A percentile compares a stretch with the other conserved stretches of the same genome.
These are phyloP conservation scores for Eublepharis macularius DNA, from an alignment of 2,113 vertebrate genomes.

Conservation along the genomic window DNA sequence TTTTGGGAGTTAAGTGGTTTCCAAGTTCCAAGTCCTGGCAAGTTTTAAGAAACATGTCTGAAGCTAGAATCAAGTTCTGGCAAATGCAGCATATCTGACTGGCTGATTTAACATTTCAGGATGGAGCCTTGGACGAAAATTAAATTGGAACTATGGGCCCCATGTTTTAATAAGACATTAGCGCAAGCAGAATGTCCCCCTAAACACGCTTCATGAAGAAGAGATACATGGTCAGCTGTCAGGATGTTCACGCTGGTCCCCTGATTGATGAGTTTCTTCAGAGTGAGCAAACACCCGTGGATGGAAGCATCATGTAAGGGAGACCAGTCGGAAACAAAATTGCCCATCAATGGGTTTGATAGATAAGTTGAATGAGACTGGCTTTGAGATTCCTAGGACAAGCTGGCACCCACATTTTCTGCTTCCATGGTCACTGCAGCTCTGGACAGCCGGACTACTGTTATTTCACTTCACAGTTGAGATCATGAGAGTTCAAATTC, in stretches of 20 bases:
- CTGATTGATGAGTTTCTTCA: constrained; percentile 84
- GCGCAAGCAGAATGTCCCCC: constrained; percentile 81
- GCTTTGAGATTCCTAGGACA: constrained; percentile 24
- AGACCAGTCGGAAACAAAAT: constrained; percentile 86
- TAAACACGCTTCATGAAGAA: constrained; percentile 87
- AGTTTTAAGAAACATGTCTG: no score
- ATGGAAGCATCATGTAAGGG: constrained; percentile 86
- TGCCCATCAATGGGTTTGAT: constrained; percentile 76
- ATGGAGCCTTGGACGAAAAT: no score
- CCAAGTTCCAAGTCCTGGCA: no score
- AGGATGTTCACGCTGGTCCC: constrained; percentile 82
- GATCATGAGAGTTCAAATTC: constrained; percentile 63
- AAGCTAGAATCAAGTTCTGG: no score
- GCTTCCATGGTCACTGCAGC: constrained; percentile 64
- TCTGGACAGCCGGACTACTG: constrained; percentile 22
- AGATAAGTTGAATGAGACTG: constrained; percentile 43
- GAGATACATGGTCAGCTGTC: constrained; percentile 82
- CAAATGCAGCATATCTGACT: no score
- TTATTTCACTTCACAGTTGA: constrained; percentile 47
- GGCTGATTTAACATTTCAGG: no score
- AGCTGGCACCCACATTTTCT: constrained; percentile 16
- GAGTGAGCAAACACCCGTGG: constrained; percentile 76
- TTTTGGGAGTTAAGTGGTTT: no score
- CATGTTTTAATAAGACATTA: constrained; percentile 80
- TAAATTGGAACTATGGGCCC: constrained; percentile 73